Conservation (phyloP, 37 sponge, comb jelly and placozoan genomes). For the Oscarella lobularis region DNA sequence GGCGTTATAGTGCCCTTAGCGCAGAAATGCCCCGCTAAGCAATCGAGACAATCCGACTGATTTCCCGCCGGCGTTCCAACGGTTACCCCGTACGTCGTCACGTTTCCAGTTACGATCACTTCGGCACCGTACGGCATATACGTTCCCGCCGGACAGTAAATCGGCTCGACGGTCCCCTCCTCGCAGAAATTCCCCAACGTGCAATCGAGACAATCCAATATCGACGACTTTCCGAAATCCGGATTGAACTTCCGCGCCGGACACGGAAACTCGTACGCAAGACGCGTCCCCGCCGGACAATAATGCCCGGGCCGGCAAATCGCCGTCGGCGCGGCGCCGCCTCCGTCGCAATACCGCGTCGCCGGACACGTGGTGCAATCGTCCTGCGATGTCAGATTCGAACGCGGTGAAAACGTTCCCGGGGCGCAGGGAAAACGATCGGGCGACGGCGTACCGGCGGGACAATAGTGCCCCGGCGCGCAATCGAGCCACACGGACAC, state of each 20-base stretch:
- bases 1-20: constrained; percentile 4
- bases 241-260: constrained; percentile 24
- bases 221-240: not conserved
- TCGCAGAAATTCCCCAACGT: constrained; percentile 11
- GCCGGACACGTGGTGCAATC: constrained; percentile 8
- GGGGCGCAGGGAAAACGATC: constrained; percentile 14
- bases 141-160: constrained; percentile 8
- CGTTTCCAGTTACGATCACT: too few relatives aligned
- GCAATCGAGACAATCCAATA: constrained; percentile 7
- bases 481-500: not conserved
- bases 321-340: not conserved
- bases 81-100: not conserved
- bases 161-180: constrained; percentile 13
- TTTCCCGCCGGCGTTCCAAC: constrained; percentile 1
- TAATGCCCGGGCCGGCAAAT: constrained; percentile 16
- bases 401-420: not conserved
- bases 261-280: constrained; percentile 18
- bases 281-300: constrained; percentile 12
- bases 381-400: not conserved
- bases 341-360: constrained; percentile 18
- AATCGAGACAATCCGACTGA: constrained; percentile 4
- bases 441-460: constrained; percentile 4
- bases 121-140: constrained; percentile 11
- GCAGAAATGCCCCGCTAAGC: constrained; percentile 4
- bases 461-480: constrained; percentile 25